A percentile compares a stretch with the other conserved stretches of the same genome.
Conservation (phyloP, 2,888 invertebrate species). For the Eucriotettix oculatus region DNA sequence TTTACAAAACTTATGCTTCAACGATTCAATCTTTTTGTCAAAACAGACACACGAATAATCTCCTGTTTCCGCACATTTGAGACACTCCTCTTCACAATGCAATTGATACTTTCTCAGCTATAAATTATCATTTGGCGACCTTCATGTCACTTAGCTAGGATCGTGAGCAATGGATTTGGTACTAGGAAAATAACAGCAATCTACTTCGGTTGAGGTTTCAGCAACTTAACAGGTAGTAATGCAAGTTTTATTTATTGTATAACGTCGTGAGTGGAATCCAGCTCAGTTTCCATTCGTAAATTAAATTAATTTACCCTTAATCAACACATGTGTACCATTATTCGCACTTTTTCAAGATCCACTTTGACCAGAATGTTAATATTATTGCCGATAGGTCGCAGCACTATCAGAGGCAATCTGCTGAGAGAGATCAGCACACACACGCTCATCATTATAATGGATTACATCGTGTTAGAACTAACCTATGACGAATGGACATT, state of each 20-base stretch:
- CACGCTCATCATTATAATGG: too few species aligned
- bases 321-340: constrained; percentile 14
- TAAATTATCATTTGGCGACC: constrained; percentile 11
- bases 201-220: not conserved
- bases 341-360: constrained; percentile 4
- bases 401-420: too few species aligned
- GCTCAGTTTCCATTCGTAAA: not conserved
- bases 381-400: too few species aligned
- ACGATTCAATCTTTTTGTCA: too few species aligned
- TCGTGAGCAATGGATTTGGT: not conserved
- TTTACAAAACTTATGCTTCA: not conserved
- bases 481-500: too few species aligned
- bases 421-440: too few species aligned
- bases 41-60: not conserved
- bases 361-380: too few species aligned
- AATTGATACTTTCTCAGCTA: constrained; percentile 6
- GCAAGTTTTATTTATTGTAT: too few species aligned
- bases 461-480: too few species aligned
- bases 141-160: constrained; percentile 9
- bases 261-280: not conserved
- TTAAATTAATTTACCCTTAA: constrained; percentile 10
- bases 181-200: not conserved
- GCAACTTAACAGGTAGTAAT: too few species aligned
- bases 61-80: too few species aligned
- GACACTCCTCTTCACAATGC: too few species aligned